A percentile compares a stretch with the other conserved stretches of the same genome.
Evolutionary conservation across 2,888 invertebrate species (phyloP).

Genomic region (Holacanthella duospinosa): DNA sequence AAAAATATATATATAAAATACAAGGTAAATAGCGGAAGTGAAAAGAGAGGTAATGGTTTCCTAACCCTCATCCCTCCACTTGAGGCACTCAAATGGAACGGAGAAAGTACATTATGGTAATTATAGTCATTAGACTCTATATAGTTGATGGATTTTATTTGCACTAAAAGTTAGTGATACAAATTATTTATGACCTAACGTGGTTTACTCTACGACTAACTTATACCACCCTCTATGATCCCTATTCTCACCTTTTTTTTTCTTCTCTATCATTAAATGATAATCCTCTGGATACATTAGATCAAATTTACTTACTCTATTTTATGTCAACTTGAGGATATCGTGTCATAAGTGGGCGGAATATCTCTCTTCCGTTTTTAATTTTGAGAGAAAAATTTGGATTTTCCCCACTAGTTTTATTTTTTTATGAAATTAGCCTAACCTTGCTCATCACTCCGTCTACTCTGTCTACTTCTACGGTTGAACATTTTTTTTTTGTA

Average conservation of each 20-base stretch:
- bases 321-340: not conserved
- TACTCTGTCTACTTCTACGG: too few relatives aligned
- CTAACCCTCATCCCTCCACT: not conserved
- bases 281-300: too few relatives aligned
- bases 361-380: not conserved
- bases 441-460: too few relatives aligned
- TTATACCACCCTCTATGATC: not conserved
- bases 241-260: not conserved
- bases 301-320: not conserved
- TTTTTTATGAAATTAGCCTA: too few relatives aligned
- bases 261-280: too few relatives aligned
- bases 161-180: not conserved
- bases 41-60: not conserved
- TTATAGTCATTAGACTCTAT: not conserved
- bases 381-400: not conserved
- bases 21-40: conserved; percentile 1
- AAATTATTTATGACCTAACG: not conserved
- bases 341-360: not conserved
- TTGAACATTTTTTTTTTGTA: too few relatives aligned
- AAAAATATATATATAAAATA: not conserved
- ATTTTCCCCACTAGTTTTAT: too few relatives aligned
- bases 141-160: conserved; percentile 2
- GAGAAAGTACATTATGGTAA: conserved; percentile 4
- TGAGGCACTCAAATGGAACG: not conserved
- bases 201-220: not conserved